Conservation (phyloP, 1,140 invertebrate species). For the Anastrepha obliqua region DNA sequence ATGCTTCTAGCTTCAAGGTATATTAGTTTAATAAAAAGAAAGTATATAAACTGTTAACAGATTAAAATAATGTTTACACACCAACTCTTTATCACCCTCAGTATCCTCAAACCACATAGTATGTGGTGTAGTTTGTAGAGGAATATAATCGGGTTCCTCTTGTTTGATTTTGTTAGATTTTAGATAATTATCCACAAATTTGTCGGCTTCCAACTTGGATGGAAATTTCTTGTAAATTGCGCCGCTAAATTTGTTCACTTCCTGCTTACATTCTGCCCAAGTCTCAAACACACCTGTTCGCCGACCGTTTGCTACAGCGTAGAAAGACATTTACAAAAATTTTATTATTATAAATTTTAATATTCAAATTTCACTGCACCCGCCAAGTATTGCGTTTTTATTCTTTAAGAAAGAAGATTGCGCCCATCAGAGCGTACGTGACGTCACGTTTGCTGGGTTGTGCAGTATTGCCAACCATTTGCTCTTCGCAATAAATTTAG, state of each 20-base stretch:
- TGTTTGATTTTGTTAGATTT: not conserved
- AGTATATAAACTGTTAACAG: not conserved
- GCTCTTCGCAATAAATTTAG: too few species aligned
- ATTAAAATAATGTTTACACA: not conserved
- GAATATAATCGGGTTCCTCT: not conserved
- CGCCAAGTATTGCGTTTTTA: not conserved
- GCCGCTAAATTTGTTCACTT: constrained; percentile 15
- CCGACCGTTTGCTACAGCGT: not conserved
- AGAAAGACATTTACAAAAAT: not conserved
- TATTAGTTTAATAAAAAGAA: not conserved
- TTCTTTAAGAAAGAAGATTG: too few species aligned
- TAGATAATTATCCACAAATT: too few species aligned
- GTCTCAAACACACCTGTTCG: not conserved
- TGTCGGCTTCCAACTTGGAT: too few species aligned
- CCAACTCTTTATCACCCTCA: not conserved
- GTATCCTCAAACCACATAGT: not conserved
- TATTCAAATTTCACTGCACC: not conserved
- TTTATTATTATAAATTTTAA: not conserved
- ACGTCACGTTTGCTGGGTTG: too few species aligned
- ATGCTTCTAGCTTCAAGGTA: not conserved
- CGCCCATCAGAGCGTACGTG: too few species aligned
- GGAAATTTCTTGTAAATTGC: not conserved
- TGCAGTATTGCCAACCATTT: too few species aligned
- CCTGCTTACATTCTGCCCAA: constrained; percentile 1
- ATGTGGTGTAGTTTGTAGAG: not conserved